Conservation (phyloP, 1,140 invertebrate genomes). For the Lucilia sericata region DNA sequence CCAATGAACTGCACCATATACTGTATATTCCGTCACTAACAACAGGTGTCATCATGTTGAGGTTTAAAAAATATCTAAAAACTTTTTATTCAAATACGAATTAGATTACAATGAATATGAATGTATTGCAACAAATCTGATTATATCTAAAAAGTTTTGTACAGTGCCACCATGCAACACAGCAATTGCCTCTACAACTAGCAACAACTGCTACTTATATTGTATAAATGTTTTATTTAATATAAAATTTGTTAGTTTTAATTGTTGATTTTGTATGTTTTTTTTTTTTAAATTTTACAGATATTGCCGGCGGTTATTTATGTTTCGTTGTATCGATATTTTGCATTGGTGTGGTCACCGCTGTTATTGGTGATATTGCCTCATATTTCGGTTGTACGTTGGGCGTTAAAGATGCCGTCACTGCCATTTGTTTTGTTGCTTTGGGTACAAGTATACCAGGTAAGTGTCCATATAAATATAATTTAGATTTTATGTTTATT, state of each 20-base stretch:
- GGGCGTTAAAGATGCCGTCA: constrained; percentile 95
- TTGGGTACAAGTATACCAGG: constrained; percentile 97
- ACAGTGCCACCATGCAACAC: too few relatives aligned
- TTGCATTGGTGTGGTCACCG: constrained; percentile 94
- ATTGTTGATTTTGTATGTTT: not conserved
- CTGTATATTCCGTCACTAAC: not conserved
- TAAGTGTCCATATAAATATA: constrained; percentile 64
- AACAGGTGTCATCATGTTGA: not conserved
- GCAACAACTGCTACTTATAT: too few relatives aligned
- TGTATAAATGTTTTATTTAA: too few relatives aligned
- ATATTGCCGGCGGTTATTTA: constrained; percentile 88
- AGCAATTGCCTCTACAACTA: too few relatives aligned
- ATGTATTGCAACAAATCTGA: not conserved
- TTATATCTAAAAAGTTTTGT: not conserved
- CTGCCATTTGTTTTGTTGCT: constrained; percentile 96
- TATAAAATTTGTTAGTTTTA: too few relatives aligned
- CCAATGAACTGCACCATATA: not conserved
- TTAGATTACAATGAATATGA: not conserved
- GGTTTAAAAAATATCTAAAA: not conserved
- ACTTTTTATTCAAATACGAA: not conserved
- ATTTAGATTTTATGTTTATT: too few relatives aligned
- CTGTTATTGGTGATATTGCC: constrained; percentile 95
- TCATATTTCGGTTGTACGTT: constrained; percentile 98
- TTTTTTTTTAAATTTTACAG: constrained; percentile 67
- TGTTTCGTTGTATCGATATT: constrained; percentile 94